Evolutionary conservation across 2,113 vertebrate genomes (phyloP).

Genomic region (Cercocebus atys): DNA sequence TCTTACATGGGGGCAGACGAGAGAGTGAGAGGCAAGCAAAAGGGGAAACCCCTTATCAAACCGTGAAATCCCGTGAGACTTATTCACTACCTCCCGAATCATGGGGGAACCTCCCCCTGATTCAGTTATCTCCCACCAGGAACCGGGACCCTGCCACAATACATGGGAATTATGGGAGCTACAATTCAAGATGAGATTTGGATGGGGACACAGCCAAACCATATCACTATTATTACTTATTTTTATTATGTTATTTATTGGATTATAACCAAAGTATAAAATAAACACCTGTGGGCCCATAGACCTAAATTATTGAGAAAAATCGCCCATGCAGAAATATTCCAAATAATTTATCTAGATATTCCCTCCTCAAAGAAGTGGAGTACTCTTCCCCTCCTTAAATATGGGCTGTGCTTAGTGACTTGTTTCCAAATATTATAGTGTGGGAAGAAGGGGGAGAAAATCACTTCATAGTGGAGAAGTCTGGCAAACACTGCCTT

Average conservation of each 20-base stretch:
- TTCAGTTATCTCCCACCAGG: no score
- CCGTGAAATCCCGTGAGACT: no score
- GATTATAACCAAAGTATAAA: background rate
- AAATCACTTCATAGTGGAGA: background rate
- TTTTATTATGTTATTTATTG: background rate
- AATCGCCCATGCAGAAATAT: background rate
- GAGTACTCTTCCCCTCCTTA: background rate
- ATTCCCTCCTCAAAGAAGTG: background rate
- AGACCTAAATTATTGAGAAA: background rate
- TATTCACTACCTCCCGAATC: no score
- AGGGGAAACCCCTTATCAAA: no score
- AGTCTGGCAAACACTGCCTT: background rate
- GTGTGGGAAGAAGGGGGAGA: background rate
- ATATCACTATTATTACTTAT: background rate
- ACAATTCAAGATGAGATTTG: no score
- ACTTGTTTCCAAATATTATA: background rate
- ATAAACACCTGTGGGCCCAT: background rate
- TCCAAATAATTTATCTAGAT: background rate
- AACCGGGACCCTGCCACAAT: no score
- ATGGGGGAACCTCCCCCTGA: no score
- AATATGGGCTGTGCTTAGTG: background rate
- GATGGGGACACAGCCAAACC: no score
- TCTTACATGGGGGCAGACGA: no score
- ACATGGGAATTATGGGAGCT: no score
- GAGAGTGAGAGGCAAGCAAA: no score